Percentiles rank a stretch among this genome's conserved stretches.
Conservation (phyloP, 2,888 invertebrate species). For the Ommatoiulus sabulosus region DNA sequence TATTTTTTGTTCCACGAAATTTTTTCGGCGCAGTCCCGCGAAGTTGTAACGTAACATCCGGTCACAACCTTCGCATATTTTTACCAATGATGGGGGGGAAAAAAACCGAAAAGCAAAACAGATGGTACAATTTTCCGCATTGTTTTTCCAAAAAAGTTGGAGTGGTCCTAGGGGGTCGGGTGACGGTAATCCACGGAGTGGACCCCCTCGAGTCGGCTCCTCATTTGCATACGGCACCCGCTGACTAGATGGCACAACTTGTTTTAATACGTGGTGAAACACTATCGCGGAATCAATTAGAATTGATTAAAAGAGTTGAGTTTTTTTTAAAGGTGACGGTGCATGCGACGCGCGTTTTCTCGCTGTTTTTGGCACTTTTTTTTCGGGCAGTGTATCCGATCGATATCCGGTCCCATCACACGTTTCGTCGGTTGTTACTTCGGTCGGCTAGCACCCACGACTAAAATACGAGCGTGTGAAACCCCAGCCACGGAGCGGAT, state of each 20-base stretch:
- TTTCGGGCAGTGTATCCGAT: slow-evolving; percentile 16
- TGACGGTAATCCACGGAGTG: slow-evolving; percentile 29
- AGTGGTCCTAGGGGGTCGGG: background rate
- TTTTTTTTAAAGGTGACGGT: background rate
- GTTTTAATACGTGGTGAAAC: background rate
- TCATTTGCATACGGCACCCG: slow-evolving; percentile 44
- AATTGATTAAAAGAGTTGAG: background rate
- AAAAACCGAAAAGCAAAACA: background rate
- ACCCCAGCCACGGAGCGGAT: background rate
- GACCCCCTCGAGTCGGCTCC: background rate
- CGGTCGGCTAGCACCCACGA: background rate
- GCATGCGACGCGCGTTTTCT: background rate
- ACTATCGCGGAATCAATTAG: slow-evolving; percentile 27
- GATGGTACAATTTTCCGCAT: background rate
- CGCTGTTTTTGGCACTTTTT: background rate
- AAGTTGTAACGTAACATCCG: too few relatives aligned
- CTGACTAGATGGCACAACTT: slow-evolving; percentile 33
- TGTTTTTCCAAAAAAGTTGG: background rate
- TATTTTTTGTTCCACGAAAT: too few relatives aligned
- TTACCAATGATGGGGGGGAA: background rate
- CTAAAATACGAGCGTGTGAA: slow-evolving; percentile 29
- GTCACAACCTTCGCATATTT: too few relatives aligned
- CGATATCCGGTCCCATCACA: slow-evolving; percentile 32
- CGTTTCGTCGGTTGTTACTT: background rate
- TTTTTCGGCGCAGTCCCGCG: too few relatives aligned